A percentile compares a stretch with the other conserved stretches of the same genome.
Evolutionary conservation across 2,888 invertebrate species (phyloP).

Genomic region (Drosophila mercatorum): DNA sequence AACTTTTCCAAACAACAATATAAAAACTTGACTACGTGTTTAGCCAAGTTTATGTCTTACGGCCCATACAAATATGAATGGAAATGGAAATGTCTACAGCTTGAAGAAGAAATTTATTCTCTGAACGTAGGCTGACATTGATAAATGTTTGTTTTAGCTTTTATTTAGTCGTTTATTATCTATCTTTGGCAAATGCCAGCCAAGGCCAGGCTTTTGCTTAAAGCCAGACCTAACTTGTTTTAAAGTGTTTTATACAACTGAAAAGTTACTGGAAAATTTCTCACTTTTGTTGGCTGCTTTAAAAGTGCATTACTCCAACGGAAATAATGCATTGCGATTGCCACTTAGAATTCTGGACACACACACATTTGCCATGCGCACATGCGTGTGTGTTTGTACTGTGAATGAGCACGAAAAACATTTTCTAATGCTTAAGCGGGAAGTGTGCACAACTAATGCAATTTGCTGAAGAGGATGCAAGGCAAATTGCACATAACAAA

Average conservation of each 20-base stretch:
- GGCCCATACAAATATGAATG: neutral
- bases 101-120: neutral
- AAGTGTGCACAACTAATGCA: constrained; percentile 61
- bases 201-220: neutral
- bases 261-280: constrained; percentile 30
- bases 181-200: neutral
- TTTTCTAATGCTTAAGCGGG: constrained; percentile 33
- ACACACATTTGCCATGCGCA: neutral
- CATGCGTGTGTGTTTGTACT: neutral
- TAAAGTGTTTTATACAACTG: no score
- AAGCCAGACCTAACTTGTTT: neutral
- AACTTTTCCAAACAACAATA: neutral
- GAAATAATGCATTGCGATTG: constrained; percentile 23
- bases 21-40: neutral
- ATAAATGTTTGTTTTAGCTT: constrained; percentile 6
- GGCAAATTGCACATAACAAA: neutral
- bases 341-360: constrained; percentile 6
- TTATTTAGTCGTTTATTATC: neutral
- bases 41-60: neutral
- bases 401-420: constrained; percentile 42
- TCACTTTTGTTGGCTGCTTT: constrained; percentile 46
- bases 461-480: constrained; percentile 39
- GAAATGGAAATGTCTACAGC: neutral
- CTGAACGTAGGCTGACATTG: neutral
- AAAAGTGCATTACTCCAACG: constrained; percentile 44